These are phyloP conservation scores for Meteorus cinctellus DNA, from an alignment of 2,888 invertebrate species.

Conservation along the genomic window DNA sequence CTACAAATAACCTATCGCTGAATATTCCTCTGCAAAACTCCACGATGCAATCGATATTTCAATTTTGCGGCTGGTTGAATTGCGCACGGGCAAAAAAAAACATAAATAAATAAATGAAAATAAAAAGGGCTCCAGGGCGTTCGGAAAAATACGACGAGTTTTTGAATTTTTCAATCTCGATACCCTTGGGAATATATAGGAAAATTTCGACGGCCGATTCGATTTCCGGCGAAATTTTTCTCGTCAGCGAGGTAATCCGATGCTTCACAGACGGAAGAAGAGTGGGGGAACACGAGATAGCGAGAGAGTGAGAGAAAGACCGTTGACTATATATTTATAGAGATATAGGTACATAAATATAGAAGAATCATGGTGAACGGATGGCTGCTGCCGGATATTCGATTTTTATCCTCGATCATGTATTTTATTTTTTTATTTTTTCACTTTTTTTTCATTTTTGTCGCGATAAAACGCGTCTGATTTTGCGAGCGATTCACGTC, in stretches of 20 bases:
- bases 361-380: slow-evolving; percentile 31
- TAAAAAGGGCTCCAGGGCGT: slow-evolving; percentile 16
- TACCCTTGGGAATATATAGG: slow-evolving; percentile 40
- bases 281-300: slow-evolving; percentile 25
- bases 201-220: slow-evolving; percentile 42
- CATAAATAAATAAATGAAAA: neutral
- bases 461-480: neutral
- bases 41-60: slow-evolving; percentile 52
- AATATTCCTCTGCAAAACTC: neutral
- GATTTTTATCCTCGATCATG: slow-evolving; percentile 31
- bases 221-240: slow-evolving; percentile 46
- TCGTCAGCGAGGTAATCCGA: slow-evolving; percentile 44
- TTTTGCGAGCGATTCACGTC: neutral
- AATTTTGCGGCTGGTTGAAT: slow-evolving; percentile 54
- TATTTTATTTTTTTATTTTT: neutral
- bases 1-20: neutral
- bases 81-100: slow-evolving; percentile 12
- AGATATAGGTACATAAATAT: neutral
- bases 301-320: slow-evolving; percentile 39
- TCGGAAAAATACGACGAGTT: slow-evolving; percentile 40
- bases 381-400: slow-evolving; percentile 42
- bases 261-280: slow-evolving; percentile 22
- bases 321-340: neutral
- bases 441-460: neutral
- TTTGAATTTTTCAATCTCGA: slow-evolving; percentile 39